Evolutionary conservation across 1,140 invertebrate species (phyloP).

Genomic region (Gonioctena quinquepunctata): DNA sequence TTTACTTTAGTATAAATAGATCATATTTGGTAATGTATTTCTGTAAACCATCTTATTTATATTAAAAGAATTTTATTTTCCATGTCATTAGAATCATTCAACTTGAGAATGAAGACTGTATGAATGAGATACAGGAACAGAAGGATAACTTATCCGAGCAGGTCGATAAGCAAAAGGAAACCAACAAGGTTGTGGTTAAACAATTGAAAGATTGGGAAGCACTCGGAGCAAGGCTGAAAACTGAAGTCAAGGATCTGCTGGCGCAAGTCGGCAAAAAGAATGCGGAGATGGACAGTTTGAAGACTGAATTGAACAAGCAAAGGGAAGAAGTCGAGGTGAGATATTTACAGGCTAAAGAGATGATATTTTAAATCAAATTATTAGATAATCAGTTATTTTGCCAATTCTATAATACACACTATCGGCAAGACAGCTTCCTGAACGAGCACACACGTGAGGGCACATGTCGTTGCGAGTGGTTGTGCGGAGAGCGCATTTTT

Average conservation of each 20-base stretch:
- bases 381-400: no score
- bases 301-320: conserved; percentile 59
- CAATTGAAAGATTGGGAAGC: conserved; percentile 61
- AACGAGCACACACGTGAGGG: no score
- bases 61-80: no score
- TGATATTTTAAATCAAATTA: no score
- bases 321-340: conserved; percentile 47
- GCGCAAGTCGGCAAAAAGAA: conserved; percentile 59
- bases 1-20: no score
- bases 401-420: no score
- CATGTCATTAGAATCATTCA: conserved; percentile 74
- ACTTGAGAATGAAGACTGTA: conserved; percentile 67
- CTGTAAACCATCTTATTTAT: no score
- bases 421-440: no score
- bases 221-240: conserved; percentile 59
- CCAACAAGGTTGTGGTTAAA: conserved; percentile 54
- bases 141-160: conserved; percentile 53
- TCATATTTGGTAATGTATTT: no score
- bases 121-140: conserved; percentile 64
- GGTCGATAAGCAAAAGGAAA: conserved; percentile 51
- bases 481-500: no score
- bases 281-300: conserved; percentile 58
- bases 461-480: no score
- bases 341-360: no score
- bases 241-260: conserved; percentile 60